Percentiles rank a stretch among this genome's conserved stretches.
These are phyloP conservation scores for Cryptocephalus moraei DNA, from an alignment of 2,888 invertebrate genomes.

Conservation along the genomic window DNA sequence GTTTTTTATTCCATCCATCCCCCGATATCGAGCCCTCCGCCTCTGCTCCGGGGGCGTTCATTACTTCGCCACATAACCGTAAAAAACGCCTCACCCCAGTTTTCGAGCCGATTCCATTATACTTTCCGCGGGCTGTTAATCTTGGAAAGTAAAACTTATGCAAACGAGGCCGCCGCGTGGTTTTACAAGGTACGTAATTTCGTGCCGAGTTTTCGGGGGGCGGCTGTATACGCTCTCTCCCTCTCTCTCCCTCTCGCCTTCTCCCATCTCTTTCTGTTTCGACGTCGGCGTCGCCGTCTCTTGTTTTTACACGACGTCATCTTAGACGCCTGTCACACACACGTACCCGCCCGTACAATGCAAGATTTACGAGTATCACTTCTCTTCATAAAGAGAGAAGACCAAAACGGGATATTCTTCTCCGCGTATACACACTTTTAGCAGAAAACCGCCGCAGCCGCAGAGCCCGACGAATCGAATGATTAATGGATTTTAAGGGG, in stretches of 20 bases:
- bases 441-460: not conserved
- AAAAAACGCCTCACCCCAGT: constrained; percentile 25
- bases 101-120: constrained; percentile 29
- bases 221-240: constrained; percentile 5
- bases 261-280: not conserved
- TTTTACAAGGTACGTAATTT: constrained; percentile 40
- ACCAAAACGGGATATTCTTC: not conserved
- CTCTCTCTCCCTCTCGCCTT: constrained; percentile 1
- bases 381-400: constrained; percentile 8
- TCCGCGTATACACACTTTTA: not conserved
- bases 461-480: not conserved
- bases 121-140: constrained; percentile 38
- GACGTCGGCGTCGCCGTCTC: constrained; percentile 12
- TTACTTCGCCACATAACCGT: constrained; percentile 35
- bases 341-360: constrained; percentile 26
- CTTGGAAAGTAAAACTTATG: constrained; percentile 41
- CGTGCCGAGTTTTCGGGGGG: constrained; percentile 15
- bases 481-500: not conserved
- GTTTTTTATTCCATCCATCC: too few species aligned
- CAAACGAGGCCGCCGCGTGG: constrained; percentile 39
- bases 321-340: constrained; percentile 30
- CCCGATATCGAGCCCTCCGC: not conserved
- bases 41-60: constrained; percentile 25
- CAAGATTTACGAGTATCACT: constrained; percentile 27
- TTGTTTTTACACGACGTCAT: constrained; percentile 30